Evolutionary conservation across 2,113 vertebrate species (phyloP), one percentile per base, ranked within the genome.

Genomic region (Trogon melanurus): DNA sequence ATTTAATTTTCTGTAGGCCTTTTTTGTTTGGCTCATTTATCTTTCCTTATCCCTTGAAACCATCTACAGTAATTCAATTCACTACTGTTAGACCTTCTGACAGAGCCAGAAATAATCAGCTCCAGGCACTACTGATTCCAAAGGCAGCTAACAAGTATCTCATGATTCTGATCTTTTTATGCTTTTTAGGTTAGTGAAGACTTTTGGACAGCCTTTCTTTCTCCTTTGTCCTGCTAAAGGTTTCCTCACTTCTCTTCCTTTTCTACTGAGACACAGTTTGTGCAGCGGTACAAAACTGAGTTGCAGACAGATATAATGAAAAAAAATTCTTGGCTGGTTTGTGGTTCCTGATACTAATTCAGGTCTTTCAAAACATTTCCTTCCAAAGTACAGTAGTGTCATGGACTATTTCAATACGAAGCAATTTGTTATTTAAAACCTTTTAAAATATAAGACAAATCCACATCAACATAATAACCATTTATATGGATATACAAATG

Each of bases 1-100:
- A 87, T 97, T 98, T 97, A 75, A 97, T 97, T 97, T 97, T 97
- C 96, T 97, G 38, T 56, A 96, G 96, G 92, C 47, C 71, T 91
- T 96, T 95, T 97, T 91, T 58, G 7, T 96, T 95, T 93, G 70
- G 41, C 79, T 97, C 80, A 73, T 93, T 97, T 96, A 96, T 96
- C 96, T 98, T 95, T 66, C 34, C 73, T 98, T 97, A 97, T 97
- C 97, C 91, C 95, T 91, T 88, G 60, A 86, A 97, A 91, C 48
- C 79, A 91, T 91, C 89, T 88, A 85, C 51, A 21, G 26, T 94
- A 93, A 97, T 96, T 93, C 95, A 92, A 83, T 38, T 88, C 85
- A 79, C 72, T 93, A 64, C 69, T 79, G 41, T 44, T 65, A 91
- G 86, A 89, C 81, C 44, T 95, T 93, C 78, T 30, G 16, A 88